phyloP scores from a whole-genome alignment of 2,113 vertebrate genomes.

The Anthoscopus minutus region DNA sequence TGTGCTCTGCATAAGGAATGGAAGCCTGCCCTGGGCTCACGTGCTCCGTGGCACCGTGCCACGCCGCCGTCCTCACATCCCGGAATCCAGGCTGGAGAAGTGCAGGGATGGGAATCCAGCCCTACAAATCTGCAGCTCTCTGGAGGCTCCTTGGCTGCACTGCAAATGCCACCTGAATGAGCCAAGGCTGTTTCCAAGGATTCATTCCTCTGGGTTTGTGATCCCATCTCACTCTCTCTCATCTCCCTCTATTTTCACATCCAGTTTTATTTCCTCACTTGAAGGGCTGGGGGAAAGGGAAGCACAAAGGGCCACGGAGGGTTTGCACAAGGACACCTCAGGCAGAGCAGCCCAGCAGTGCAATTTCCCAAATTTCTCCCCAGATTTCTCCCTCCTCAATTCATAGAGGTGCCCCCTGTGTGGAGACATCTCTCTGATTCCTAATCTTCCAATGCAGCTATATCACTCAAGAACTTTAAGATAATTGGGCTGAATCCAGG shows the following conservation, averaged over 20 bases:
- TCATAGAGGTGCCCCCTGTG: rapidly evolving
- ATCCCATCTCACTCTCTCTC: neutral
- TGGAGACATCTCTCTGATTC: neutral
- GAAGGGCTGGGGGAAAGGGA: neutral
- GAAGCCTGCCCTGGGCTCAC: neutral
- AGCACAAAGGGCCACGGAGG: neutral
- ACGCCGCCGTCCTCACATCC: neutral
- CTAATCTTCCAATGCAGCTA: neutral
- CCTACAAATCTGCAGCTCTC: neutral
- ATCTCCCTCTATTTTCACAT: neutral
- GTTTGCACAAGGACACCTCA: neutral
- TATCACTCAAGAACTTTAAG: neutral
- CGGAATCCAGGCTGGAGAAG: neutral
- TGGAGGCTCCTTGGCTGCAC: neutral
- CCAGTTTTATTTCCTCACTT: neutral
- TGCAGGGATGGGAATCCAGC: neutral
- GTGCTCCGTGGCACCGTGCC: neutral
- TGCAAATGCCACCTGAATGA: neutral
- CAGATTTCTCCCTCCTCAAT: neutral
- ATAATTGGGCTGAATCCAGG: neutral
- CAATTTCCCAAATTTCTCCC: neutral
- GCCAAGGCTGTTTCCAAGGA: neutral
- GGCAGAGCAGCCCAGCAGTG: neutral
- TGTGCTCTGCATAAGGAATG: neutral
- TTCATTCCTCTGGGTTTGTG: rapidly evolving